phyloP scores from a whole-genome alignment of 1,140 invertebrate species.

The Polyergus mexicanus region DNA sequence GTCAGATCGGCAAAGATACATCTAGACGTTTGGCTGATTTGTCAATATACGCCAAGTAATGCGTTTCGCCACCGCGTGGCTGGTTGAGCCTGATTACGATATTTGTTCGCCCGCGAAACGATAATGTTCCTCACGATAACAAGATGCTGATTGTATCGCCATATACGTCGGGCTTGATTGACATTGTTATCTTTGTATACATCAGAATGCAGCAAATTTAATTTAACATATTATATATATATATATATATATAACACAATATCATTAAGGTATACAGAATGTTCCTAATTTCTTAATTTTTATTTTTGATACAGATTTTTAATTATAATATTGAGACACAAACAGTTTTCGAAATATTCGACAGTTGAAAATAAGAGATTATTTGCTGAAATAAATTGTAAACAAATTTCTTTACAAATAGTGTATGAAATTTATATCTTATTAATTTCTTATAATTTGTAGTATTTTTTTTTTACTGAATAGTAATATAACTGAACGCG shows the following conservation, averaged over 20 bases:
- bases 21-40: conserved; percentile 62
- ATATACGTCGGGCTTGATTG: conserved; percentile 35
- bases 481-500: not conserved
- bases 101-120: conserved; percentile 52
- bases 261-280: not conserved
- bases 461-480: not conserved
- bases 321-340: not conserved
- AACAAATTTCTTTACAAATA: not conserved
- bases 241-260: conserved; percentile 23
- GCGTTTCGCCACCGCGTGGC: conserved; percentile 36
- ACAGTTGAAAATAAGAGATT: not conserved
- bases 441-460: not conserved
- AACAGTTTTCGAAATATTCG: not conserved
- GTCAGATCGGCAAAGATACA: conserved; percentile 56
- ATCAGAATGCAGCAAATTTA: conserved; percentile 47
- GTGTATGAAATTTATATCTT: not conserved
- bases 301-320: not conserved
- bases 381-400: not conserved
- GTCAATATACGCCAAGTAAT: conserved; percentile 46
- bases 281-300: not conserved
- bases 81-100: conserved; percentile 57
- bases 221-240: too few relatives aligned
- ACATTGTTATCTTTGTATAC: conserved; percentile 46
- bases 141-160: conserved; percentile 59
- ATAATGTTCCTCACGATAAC: conserved; percentile 52